Evolutionary conservation across 1,140 invertebrate genomes (phyloP), one percentile per base, ranked within the genome.

Genomic region (Panonychus citri): DNA sequence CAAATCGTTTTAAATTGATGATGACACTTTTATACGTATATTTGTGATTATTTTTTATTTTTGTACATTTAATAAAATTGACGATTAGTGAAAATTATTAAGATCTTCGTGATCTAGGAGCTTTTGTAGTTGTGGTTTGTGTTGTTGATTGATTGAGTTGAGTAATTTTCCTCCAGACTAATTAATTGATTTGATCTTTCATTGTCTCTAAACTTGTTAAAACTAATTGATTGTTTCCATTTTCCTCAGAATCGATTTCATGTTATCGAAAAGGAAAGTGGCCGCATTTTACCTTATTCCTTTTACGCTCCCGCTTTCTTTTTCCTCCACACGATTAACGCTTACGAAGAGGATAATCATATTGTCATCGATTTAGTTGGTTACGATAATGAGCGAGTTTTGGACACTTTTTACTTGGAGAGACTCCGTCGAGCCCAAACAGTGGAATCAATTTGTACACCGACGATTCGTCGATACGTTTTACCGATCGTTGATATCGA

Each of bases 261-360:
- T 52, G 58, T 76, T 7, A 62, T 74, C 12, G 64, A 71, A 28
- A 69, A 72, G 49, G 61, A 50, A 13, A 71, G 66, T 49, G 74
- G 74, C 13, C 60, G 69, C 59, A 53, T 69, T 4, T 30, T 68
- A 24, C 64, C 64, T 10, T 17, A 40, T 19, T 65, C 63, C 15
- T 74, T 70, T 59, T 62, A 69, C 24, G 61, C 67, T 8, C 61
- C 69, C 7, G 63, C 71, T 2, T 70, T 75, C 54, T 76, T 77
- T 62, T 65, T 67, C 26, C 75, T 76, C 63, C 76, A 77, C 64
- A 69, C 71, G 53, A 68, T 73, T 30, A 77, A 77, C 62, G 65
- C 72, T 12, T 77, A 70, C 62, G 76, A 77, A 66, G 68, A 72
- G 24, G 65, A 74, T 54, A 70, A 66, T 40, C 66, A 71, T 30